phyloP scores from a whole-genome alignment of 1,140 invertebrate genomes.

The Anastrepha ludens region DNA sequence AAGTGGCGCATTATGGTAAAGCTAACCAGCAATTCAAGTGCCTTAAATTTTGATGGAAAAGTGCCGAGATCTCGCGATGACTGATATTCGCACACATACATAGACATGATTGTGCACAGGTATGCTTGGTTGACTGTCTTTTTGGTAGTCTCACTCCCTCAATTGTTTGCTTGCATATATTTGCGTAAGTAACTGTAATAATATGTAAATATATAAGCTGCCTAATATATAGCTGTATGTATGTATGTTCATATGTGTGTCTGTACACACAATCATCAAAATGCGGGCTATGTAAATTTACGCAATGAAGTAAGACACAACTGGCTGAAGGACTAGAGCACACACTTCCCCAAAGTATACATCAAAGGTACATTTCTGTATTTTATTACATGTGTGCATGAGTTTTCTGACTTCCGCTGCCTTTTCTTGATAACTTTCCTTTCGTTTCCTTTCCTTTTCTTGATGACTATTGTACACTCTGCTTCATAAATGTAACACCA shows the following conservation, averaged over 20 bases:
- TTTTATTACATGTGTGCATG: not conserved
- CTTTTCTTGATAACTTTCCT: not conserved
- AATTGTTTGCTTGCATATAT: not conserved
- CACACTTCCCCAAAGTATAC: not conserved
- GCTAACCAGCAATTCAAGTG: not conserved
- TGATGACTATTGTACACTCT: no score
- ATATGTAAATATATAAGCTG: not conserved
- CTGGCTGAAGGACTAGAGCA: not conserved
- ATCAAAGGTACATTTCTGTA: not conserved
- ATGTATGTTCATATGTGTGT: not conserved
- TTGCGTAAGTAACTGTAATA: not conserved
- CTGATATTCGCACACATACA: no score
- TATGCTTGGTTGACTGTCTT: not conserved
- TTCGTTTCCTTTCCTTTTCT: not conserved
- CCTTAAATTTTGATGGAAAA: not conserved
- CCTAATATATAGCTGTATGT: not conserved
- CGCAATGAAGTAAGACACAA: not conserved
- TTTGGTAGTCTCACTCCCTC: not conserved
- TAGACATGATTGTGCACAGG: no score
- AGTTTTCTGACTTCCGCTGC: not conserved
- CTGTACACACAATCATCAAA: not conserved
- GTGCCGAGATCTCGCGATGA: not conserved
- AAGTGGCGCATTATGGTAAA: not conserved
- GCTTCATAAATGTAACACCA: no score
- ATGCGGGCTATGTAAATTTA: not conserved